phyloP scores from a whole-genome alignment of 2,797 vertebrate genomes.

The Acrossocheilus fasciatus region DNA sequence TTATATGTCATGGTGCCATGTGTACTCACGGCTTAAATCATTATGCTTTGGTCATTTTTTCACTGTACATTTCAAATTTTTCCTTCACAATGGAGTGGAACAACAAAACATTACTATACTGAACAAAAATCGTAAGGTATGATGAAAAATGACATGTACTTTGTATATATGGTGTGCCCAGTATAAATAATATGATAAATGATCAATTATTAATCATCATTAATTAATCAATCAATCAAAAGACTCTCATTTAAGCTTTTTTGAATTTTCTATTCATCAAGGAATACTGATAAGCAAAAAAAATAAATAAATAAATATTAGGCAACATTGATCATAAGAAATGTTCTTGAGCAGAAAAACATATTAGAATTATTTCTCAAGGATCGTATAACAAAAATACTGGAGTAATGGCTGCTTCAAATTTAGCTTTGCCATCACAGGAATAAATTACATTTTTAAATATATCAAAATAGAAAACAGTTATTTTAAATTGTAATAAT shows the following conservation, averaged over 20 bases:
- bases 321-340: not conserved
- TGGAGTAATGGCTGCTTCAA: not conserved
- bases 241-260: not conserved
- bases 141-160: not conserved
- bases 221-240: not conserved
- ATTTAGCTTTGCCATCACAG: not conserved
- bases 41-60: not conserved
- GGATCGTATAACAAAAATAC: no score
- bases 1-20: not conserved
- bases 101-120: not conserved
- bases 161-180: not conserved
- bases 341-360: not conserved
- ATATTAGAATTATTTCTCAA: no score
- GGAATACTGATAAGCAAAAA: not conserved
- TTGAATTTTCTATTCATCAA: not conserved
- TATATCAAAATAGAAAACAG: not conserved
- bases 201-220: not conserved
- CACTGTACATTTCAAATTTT: not conserved
- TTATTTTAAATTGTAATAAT: not conserved
- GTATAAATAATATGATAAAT: not conserved
- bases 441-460: not conserved
- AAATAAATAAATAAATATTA: no score
- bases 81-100: not conserved
- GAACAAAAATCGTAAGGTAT: not conserved
- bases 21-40: not conserved